phyloP scores from a whole-genome alignment of 2,797 vertebrate species.

The Hybognathus amarus region DNA sequence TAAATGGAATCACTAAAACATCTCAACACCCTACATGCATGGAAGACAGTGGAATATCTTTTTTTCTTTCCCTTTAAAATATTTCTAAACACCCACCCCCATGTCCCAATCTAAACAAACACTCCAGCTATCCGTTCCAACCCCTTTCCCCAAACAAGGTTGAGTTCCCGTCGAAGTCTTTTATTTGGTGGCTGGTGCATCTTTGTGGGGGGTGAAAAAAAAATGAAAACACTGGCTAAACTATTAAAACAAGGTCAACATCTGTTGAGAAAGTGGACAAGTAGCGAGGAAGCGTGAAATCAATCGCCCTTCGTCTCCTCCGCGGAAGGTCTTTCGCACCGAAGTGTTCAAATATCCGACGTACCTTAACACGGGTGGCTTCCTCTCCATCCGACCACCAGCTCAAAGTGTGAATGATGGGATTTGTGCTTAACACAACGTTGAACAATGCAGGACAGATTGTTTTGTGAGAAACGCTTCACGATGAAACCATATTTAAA shows the following conservation, averaged over 20 bases:
- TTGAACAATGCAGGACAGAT: slow-evolving; percentile 15
- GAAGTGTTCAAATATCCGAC: slow-evolving; percentile 4
- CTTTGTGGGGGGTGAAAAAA: slow-evolving; percentile 74
- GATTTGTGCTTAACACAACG: slow-evolving; percentile 47
- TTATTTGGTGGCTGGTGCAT: slow-evolving; percentile 82
- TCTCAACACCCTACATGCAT: slow-evolving; percentile 83
- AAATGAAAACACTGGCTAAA: slow-evolving; percentile 4
- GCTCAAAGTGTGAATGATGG: slow-evolving; percentile 7
- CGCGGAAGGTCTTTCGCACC: neutral
- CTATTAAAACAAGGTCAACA: slow-evolving; percentile 59
- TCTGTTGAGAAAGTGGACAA: slow-evolving; percentile 52
- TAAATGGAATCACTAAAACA: slow-evolving; percentile 73
- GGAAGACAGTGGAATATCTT: slow-evolving; percentile 82
- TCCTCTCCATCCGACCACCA: slow-evolving; percentile 13
- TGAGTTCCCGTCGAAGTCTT: slow-evolving; percentile 72
- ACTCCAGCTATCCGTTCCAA: slow-evolving; percentile 66
- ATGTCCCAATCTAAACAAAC: slow-evolving; percentile 58
- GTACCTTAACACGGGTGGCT: slow-evolving; percentile 32
- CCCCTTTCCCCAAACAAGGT: slow-evolving; percentile 63
- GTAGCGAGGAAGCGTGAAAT: neutral
- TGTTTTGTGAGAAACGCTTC: neutral
- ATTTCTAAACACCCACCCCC: slow-evolving; percentile 64
- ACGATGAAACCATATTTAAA: slow-evolving; percentile 58
- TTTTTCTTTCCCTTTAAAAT: slow-evolving; percentile 62
- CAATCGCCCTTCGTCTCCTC: neutral